phyloP scores from a whole-genome alignment of 2,113 vertebrate species.

The Colaptes auratus region DNA sequence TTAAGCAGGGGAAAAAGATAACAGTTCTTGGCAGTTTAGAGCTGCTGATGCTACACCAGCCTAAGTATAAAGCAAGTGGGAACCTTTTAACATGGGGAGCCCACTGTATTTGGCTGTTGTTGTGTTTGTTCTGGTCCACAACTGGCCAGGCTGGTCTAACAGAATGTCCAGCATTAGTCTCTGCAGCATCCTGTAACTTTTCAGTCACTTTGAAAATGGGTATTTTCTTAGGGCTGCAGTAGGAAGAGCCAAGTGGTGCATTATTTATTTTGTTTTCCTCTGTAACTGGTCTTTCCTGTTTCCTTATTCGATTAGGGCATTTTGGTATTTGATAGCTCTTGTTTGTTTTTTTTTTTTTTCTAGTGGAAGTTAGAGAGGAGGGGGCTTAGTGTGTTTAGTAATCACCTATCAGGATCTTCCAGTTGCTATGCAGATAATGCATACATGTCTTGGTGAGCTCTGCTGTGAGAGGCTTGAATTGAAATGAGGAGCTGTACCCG shows the following conservation, averaged over 20 bases:
- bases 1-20: neutral
- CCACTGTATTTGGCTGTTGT: neutral
- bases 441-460: neutral
- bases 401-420: neutral
- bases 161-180: rapidly evolving
- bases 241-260: neutral
- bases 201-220: neutral
- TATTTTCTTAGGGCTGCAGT: neutral
- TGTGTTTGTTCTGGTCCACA: neutral
- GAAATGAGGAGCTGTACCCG: rapidly evolving
- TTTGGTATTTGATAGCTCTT: neutral
- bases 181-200: neutral
- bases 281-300: neutral
- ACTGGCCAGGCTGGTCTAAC: neutral
- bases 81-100: neutral
- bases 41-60: neutral
- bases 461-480: neutral
- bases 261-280: neutral
- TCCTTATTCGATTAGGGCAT: neutral
- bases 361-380: neutral
- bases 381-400: neutral
- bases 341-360: neutral
- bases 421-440: neutral
- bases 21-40: neutral
- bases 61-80: neutral